phyloP scores from a whole-genome alignment of 2,797 vertebrate genomes.

The Hydrolagus colliei region DNA sequence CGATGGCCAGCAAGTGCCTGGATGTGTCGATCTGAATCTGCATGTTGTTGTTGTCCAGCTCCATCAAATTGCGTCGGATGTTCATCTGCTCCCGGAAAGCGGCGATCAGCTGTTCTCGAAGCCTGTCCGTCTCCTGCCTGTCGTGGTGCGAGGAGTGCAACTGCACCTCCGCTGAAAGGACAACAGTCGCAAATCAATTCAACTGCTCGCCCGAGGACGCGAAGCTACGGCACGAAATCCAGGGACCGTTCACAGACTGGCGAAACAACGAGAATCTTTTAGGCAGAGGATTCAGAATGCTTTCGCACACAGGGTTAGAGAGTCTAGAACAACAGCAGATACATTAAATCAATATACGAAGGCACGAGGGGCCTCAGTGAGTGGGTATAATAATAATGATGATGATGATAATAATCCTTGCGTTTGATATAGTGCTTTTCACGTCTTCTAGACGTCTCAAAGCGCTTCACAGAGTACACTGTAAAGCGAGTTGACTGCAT shows the following conservation, averaged over 20 bases:
- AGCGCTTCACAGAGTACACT: no score
- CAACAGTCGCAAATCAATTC: not conserved
- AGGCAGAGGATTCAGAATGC: no score
- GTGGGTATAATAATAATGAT: no score
- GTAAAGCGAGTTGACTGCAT: no score
- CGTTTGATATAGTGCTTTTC: no score
- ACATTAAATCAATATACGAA: not conserved
- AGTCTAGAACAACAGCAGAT: no score
- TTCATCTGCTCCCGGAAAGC: conserved; percentile 79
- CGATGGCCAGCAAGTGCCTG: conserved; percentile 70
- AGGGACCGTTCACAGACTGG: no score
- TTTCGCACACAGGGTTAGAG: no score
- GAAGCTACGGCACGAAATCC: not conserved
- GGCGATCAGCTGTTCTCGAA: conserved; percentile 68
- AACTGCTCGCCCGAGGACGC: not conserved
- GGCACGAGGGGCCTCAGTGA: no score
- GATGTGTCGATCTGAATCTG: conserved; percentile 76
- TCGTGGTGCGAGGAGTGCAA: conserved; percentile 62
- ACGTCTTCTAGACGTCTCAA: no score
- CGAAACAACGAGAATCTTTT: no score
- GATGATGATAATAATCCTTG: no score
- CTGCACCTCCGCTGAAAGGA: conserved; percentile 69
- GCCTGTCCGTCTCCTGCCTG: conserved; percentile 60
- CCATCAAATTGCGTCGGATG: conserved; percentile 68
- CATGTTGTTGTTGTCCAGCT: conserved; percentile 72